These are phyloP conservation scores for Tiaroga cobitis DNA, from an alignment of 2,797 vertebrate species.

Conservation along the genomic window DNA sequence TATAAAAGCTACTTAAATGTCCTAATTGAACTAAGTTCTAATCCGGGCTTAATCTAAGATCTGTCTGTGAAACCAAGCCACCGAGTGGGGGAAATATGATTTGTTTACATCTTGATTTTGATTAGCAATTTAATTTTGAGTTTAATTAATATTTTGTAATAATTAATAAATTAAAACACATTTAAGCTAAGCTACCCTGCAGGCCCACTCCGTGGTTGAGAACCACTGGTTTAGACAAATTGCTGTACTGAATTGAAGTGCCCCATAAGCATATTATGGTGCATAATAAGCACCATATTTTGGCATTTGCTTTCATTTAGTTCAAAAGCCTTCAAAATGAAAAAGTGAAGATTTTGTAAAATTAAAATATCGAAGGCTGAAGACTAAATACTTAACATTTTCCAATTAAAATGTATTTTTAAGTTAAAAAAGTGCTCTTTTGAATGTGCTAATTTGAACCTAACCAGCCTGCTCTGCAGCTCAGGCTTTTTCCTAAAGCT, in stretches of 20 bases:
- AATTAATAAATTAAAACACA: neutral
- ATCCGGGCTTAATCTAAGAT: too few species aligned
- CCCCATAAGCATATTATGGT: too few species aligned
- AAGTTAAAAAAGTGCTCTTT: neutral
- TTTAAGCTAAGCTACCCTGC: neutral
- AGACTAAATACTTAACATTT: neutral
- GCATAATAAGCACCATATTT: neutral
- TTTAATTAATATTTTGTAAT: neutral
- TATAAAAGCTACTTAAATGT: too few species aligned
- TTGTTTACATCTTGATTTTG: too few species aligned
- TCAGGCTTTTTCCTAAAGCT: neutral
- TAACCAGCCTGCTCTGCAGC: neutral
- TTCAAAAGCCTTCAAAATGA: neutral
- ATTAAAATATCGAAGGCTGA: neutral
- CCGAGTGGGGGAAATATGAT: too few species aligned
- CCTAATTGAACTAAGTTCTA: too few species aligned
- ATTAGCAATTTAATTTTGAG: neutral
- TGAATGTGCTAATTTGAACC: slow-evolving; percentile 7
- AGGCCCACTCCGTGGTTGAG: neutral
- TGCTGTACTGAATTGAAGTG: neutral
- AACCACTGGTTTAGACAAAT: neutral
- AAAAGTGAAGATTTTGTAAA: neutral
- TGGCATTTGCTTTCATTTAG: neutral
- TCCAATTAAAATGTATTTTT: neutral
- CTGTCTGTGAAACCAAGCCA: too few species aligned